Evolutionary conservation across 2,888 invertebrate species (phyloP).

Genomic region (Cerceris rybyensis): DNA sequence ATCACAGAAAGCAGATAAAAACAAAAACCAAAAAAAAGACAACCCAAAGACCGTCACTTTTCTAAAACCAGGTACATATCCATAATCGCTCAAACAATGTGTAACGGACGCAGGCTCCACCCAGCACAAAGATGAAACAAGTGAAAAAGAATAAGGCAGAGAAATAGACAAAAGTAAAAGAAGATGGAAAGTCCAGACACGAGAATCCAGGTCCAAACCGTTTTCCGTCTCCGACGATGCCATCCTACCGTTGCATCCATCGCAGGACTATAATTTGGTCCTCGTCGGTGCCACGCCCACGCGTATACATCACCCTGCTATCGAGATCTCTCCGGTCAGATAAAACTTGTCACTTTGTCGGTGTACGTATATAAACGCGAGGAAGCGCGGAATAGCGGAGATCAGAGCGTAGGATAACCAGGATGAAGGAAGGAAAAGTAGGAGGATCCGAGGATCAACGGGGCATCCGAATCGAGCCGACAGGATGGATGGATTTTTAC

Average conservation of each 20-base stretch:
- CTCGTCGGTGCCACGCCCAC: slow-evolving; percentile 71
- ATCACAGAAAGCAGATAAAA: no score
- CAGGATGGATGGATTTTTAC: slow-evolving; percentile 12
- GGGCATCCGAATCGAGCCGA: slow-evolving; percentile 29
- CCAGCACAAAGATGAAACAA: slow-evolving; percentile 40
- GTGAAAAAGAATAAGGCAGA: slow-evolving; percentile 17
- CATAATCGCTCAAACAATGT: no score
- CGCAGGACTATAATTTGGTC: slow-evolving; percentile 71
- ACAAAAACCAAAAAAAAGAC: no score
- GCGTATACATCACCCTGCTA: slow-evolving; percentile 70
- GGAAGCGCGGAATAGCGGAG: slow-evolving; percentile 61
- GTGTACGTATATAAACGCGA: slow-evolving; percentile 48
- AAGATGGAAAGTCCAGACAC: slow-evolving; percentile 16
- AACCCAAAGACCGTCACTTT: no score
- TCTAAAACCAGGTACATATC: no score
- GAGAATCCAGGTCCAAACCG: slow-evolving; percentile 27
- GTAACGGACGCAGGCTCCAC: no score
- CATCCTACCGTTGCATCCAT: slow-evolving; percentile 49
- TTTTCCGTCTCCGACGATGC: slow-evolving; percentile 35
- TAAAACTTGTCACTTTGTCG: slow-evolving; percentile 75
- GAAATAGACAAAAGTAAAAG: slow-evolving; percentile 7
- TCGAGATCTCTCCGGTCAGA: slow-evolving; percentile 61
- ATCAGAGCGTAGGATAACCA: slow-evolving; percentile 60
- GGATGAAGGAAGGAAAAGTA: slow-evolving; percentile 37
- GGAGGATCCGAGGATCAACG: slow-evolving; percentile 46